Percentiles rank a stretch among this genome's conserved stretches.
Evolutionary conservation across 1,140 invertebrate species (phyloP).

Genomic region (Nymphalis io): DNA sequence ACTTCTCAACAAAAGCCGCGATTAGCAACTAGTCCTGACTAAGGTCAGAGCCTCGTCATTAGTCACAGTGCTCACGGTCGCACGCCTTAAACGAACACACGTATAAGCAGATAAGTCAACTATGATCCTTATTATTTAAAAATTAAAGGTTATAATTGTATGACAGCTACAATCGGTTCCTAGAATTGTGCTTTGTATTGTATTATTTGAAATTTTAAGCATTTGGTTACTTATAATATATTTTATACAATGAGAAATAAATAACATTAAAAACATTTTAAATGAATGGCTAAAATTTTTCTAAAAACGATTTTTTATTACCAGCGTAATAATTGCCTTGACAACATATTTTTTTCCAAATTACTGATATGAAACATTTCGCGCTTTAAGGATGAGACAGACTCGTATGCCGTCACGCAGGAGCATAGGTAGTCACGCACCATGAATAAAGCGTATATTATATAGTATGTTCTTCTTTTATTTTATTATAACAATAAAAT

Average conservation of each 20-base stretch:
- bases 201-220: conserved; percentile 1
- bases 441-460: too few species aligned
- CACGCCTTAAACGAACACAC: conserved; percentile 24
- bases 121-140: not conserved
- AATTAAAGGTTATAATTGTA: conserved; percentile 2
- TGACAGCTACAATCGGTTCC: not conserved
- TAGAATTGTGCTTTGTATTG: not conserved
- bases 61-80: conserved; percentile 33
- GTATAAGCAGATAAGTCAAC: not conserved
- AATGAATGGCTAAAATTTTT: too few species aligned
- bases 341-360: too few species aligned
- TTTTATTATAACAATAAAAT: too few species aligned
- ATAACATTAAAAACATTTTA: too few species aligned
- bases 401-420: too few species aligned
- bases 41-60: conserved; percentile 30
- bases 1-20: conserved; percentile 20
- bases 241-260: not conserved
- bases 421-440: too few species aligned
- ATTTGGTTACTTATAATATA: not conserved
- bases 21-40: conserved; percentile 15
- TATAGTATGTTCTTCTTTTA: too few species aligned
- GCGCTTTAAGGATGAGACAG: too few species aligned
- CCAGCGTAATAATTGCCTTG: too few species aligned
- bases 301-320: too few species aligned
- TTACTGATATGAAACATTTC: too few species aligned